Percentiles rank a stretch among this genome's conserved stretches.
Evolutionary conservation across 2,113 vertebrate genomes (phyloP).

Genomic region (Melanerpes aurifrons): DNA sequence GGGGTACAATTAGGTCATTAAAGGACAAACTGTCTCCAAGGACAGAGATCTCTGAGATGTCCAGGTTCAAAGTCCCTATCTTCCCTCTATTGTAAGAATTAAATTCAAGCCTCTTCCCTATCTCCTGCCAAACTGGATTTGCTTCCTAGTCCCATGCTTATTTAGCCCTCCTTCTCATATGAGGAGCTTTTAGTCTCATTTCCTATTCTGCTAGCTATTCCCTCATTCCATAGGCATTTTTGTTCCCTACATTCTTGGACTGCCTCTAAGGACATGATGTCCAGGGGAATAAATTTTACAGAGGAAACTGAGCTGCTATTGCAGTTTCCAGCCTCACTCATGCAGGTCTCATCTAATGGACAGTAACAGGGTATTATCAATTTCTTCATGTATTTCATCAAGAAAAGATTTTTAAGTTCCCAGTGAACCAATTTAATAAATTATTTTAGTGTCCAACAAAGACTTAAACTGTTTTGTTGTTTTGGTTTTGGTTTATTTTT

Average conservation of each 20-base stretch:
- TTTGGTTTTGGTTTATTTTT: no score
- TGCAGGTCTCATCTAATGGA: background rate
- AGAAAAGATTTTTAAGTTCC: background rate
- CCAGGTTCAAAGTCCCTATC: background rate
- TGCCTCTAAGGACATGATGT: background rate
- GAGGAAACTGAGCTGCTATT: background rate
- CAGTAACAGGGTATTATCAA: background rate
- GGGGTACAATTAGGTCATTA: background rate
- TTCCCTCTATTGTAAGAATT: background rate
- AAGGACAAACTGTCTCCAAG: background rate
- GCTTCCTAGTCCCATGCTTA: background rate
- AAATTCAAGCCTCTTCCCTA: background rate
- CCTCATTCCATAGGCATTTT: background rate
- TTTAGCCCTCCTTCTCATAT: background rate
- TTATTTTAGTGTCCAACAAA: background rate
- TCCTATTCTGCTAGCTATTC: background rate
- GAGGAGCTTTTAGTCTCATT: background rate
- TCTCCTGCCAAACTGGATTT: background rate
- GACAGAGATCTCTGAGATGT: background rate
- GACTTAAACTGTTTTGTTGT: background rate
- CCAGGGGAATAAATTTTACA: background rate
- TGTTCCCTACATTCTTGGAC: background rate
- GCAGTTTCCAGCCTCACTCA: background rate
- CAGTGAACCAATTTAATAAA: background rate
- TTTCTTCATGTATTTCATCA: background rate